Conservation (phyloP, 2,888 invertebrate genomes). For the Orthonychiurus folsomi region DNA sequence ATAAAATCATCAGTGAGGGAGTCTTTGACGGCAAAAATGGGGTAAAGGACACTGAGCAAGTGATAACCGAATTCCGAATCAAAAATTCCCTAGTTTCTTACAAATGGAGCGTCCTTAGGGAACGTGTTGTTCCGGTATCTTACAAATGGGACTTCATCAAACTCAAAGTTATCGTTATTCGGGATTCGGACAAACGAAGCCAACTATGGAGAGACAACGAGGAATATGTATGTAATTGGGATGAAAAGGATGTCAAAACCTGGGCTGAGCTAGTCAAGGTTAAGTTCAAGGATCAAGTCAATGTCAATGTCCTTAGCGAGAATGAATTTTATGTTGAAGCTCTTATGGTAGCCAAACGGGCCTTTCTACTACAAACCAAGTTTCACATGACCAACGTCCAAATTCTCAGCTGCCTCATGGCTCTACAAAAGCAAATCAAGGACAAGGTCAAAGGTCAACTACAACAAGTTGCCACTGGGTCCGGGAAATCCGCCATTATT, state of each 20-base stretch:
- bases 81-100: neutral
- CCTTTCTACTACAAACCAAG: neutral
- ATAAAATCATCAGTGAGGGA: slow-evolving; percentile 1
- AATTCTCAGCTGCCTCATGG: slow-evolving; percentile 3
- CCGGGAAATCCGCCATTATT: slow-evolving; percentile 10
- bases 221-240: slow-evolving; percentile 4
- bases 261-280: neutral
- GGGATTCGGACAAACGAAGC: neutral
- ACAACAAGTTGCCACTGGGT: slow-evolving; percentile 10
- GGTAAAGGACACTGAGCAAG: neutral
- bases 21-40: slow-evolving; percentile 3
- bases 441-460: slow-evolving; percentile 9
- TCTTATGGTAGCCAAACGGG: slow-evolving; percentile 3
- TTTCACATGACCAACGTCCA: slow-evolving; percentile 7
- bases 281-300: neutral
- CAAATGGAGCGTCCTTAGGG: neutral
- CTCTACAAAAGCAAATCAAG: neutral
- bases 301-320: neutral
- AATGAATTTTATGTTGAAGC: slow-evolving; percentile 4
- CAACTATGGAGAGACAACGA: neutral
- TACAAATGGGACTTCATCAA: slow-evolving; percentile 3
- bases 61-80: slow-evolving; percentile 2
- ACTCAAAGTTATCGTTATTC: neutral
- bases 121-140: neutral
- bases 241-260: neutral